These are phyloP conservation scores for Callorhinus ursinus DNA, from an alignment of 2,113 vertebrate genomes.

Conservation along the genomic window DNA sequence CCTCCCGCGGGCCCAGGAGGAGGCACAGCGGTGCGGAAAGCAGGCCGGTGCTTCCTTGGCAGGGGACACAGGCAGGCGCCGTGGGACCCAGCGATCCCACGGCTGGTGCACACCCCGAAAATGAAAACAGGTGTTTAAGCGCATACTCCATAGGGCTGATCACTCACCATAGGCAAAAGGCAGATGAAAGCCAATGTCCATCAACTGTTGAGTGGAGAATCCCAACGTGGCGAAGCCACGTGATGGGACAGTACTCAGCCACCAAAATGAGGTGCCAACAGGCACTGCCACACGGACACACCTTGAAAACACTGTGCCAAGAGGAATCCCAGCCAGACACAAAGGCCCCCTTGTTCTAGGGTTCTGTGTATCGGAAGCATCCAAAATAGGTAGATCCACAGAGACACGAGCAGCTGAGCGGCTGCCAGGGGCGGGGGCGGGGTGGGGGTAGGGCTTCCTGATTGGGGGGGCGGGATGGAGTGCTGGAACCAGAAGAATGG, in stretches of 20 bases:
- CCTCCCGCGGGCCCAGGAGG: accelerated
- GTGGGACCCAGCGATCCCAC: accelerated
- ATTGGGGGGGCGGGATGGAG: accelerated
- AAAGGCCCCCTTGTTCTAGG: accelerated
- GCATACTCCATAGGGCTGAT: accelerated
- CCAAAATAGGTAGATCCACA: accelerated
- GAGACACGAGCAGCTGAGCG: too few species aligned
- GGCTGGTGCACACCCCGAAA: accelerated
- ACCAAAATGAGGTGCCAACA: accelerated
- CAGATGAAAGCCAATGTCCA: accelerated
- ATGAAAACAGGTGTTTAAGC: accelerated
- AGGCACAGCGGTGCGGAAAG: accelerated
- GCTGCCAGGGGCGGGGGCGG: accelerated
- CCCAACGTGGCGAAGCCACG: accelerated
- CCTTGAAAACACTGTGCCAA: accelerated
- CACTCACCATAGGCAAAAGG: background rate
- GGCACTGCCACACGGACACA: accelerated
- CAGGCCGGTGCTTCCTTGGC: accelerated
- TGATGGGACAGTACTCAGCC: accelerated
- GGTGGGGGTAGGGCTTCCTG: accelerated
- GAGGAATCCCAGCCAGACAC: background rate
- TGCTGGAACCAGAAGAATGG: accelerated
- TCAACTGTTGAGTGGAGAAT: accelerated
- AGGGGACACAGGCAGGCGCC: accelerated
- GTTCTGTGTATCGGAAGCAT: accelerated